Base-by-base conservation (phyloP, 2,113 vertebrate genomes). In the Hymenochirus boettgeri region DNA sequence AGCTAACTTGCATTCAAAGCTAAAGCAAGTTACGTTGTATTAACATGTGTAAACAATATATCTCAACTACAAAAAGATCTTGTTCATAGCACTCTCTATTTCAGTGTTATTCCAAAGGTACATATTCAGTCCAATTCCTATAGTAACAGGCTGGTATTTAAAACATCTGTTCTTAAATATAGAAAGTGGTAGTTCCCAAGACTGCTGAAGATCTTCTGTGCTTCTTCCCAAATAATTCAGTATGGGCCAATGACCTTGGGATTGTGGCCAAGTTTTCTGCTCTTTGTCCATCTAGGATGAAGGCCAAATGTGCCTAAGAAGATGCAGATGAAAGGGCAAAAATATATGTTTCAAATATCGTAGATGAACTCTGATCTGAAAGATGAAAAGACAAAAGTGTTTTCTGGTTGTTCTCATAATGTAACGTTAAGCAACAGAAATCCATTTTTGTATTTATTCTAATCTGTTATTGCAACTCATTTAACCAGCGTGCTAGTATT, bases 291-390 rank as follows among this genome's bases (percentile, higher is more conserved):
- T 63, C 71, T 71, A 66, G 76, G 78, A 71, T 54, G 45, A 71
- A 60, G 72, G 78, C 79, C 82, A 82, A 77, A 77, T 65, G 70
- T 70, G 73, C 81, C 69, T 65, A 72, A 77, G 76, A 74, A 75
- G 71, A 77, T 76, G 56, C 71, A 81, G 79, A 78, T 77, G 76
- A 62, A 66, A 6, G 26, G 25, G 62, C 25, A 74, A 76, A 77
- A 77, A 78, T 80, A 77, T 75, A 65, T 56, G 63, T n/a, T 10
- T 56, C 27, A 17, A 29, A 65, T 55, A 39, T 57, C 73, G 75
- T 73, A 5, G 54, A 71, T 69, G 80, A 76, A 79, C 81, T 74
- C 79, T 73, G 75, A 81, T 62, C 72, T 31, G 54, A 71, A 63
- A 63, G 74, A 74, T 71, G 70, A 69, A 74, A 57, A 11, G 7